These are phyloP conservation scores for Natrix natrix DNA, from an alignment of 2,797 vertebrate genomes.

Conservation along the genomic window DNA sequence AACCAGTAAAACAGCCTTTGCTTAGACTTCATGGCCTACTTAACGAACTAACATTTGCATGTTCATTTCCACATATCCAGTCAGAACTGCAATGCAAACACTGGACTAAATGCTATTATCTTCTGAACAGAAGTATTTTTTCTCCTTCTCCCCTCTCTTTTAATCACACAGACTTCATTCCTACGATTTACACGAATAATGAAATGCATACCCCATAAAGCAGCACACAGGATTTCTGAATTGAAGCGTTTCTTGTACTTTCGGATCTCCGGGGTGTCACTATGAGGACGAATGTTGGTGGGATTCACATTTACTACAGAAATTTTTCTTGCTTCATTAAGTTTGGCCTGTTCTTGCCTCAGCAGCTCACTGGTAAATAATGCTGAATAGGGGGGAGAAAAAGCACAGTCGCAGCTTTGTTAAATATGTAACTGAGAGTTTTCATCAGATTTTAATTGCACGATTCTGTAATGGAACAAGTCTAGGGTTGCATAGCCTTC, in stretches of 20 bases:
- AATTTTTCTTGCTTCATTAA: constrained; percentile 97
- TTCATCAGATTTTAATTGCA: neutral
- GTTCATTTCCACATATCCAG: neutral
- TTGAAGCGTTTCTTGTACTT: constrained; percentile 99
- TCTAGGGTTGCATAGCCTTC: neutral
- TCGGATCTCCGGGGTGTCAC: constrained; percentile 96
- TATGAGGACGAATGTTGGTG: constrained; percentile 97
- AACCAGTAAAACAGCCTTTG: neutral
- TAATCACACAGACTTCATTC: accelerated
- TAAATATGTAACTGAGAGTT: neutral
- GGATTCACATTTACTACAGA: constrained; percentile 98
- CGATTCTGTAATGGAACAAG: neutral
- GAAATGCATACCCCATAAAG: constrained; percentile 86
- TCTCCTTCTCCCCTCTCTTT: neutral
- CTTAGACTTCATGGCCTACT: neutral
- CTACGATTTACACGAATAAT: neutral
- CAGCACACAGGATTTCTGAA: constrained; percentile 97
- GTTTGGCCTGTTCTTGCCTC: constrained; percentile 93
- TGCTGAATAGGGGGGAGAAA: constrained; percentile 69
- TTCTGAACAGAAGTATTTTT: neutral
- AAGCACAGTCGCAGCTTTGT: constrained; percentile 5
- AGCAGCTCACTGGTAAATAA: constrained; percentile 90
- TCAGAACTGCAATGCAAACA: neutral
- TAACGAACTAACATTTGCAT: neutral
- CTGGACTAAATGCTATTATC: neutral